Percentiles rank a stretch among this genome's conserved stretches.
phyloP scores from a whole-genome alignment of 2,888 invertebrate species.

The Baronia brevicornis region DNA sequence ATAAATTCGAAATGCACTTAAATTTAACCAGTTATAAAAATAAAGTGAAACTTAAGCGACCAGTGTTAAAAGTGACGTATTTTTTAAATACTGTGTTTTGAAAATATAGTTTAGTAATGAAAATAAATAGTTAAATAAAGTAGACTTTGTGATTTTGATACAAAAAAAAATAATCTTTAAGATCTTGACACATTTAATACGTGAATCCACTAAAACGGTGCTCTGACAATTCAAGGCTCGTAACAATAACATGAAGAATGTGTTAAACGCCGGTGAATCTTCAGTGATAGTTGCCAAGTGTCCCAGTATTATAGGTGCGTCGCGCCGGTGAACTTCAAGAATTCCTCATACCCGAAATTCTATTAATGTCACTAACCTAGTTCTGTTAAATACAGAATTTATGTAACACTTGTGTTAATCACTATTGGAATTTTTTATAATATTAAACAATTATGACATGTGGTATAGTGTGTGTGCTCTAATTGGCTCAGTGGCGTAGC shows the following conservation, averaged over 20 bases:
- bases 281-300: conserved; percentile 44
- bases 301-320: conserved; percentile 36
- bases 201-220: no score
- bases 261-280: conserved; percentile 12
- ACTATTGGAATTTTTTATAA: conserved; percentile 12
- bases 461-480: no score
- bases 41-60: conserved; percentile 2
- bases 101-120: not conserved
- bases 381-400: no score
- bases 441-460: no score
- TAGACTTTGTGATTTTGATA: no score
- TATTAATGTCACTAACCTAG: conserved; percentile 23
- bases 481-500: no score
- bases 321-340: conserved; percentile 32
- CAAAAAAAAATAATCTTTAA: no score
- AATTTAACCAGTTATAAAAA: no score
- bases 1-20: not conserved
- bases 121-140: no score
- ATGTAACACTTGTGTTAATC: no score
- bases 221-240: not conserved
- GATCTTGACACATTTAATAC: no score
- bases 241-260: not conserved
- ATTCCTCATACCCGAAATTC: conserved; percentile 28
- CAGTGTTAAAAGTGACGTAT: not conserved
- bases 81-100: not conserved